phyloP scores from a whole-genome alignment of 2,888 invertebrate genomes.

The Stegophylla sp. region DNA sequence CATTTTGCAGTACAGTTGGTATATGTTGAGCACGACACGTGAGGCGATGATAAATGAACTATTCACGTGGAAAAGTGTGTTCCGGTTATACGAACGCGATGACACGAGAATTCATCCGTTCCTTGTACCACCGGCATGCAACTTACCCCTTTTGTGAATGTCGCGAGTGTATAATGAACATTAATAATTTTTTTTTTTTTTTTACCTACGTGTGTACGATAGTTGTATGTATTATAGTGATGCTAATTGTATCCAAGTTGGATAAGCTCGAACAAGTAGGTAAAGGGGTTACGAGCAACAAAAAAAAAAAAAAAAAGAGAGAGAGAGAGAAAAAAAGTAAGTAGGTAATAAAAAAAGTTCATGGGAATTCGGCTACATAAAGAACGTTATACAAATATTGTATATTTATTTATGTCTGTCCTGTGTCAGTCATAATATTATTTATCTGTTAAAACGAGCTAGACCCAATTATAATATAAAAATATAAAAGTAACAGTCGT shows the following conservation, averaged over 20 bases:
- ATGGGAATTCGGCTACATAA: background rate
- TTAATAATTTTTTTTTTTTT: background rate
- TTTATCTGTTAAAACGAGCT: too few relatives aligned
- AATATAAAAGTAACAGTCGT: too few relatives aligned
- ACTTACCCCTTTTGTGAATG: background rate
- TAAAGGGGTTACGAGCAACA: background rate
- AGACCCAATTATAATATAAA: too few relatives aligned
- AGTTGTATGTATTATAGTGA: background rate
- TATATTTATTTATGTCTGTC: too few relatives aligned
- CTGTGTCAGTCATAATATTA: too few relatives aligned
- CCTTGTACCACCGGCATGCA: constrained; percentile 35
- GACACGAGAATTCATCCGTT: constrained; percentile 19
- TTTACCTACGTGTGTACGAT: background rate
- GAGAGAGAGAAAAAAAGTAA: too few relatives aligned
- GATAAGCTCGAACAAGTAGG: background rate
- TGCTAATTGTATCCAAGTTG: background rate
- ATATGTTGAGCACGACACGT: background rate
- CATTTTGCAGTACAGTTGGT: too few relatives aligned
- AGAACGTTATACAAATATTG: too few relatives aligned
- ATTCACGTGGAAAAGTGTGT: background rate
- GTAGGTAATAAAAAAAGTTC: background rate
- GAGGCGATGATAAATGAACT: background rate
- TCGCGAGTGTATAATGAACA: background rate
- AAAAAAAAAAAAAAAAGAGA: too few relatives aligned
- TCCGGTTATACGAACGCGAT: background rate